Base-by-base conservation (phyloP, 2,797 vertebrate genomes). In the Cynopterus sphinx region DNA sequence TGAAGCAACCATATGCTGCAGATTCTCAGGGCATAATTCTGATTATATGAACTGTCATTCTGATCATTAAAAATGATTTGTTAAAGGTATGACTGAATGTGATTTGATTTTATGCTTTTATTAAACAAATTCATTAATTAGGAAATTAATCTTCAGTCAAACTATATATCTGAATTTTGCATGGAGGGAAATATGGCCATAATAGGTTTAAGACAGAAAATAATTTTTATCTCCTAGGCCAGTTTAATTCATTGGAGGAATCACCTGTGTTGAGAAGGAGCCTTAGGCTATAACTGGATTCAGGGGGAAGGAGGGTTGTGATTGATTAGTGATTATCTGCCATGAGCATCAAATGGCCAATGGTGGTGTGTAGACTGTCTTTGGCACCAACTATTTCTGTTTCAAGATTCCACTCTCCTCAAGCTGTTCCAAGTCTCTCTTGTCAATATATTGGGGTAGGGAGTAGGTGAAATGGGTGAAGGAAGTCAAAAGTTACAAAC, bases 61-160 rank as follows among this genome's bases (percentile, higher is more conserved):
- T 95, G 22, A 31, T 95, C 74, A 51, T 51, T 89, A 70, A 81
- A 89, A 90, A 43, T 88, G 49, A 78, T 41, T 90, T 70, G 3
- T 77, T 91, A 77, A 46, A 73, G 90, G 21, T 43, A 57, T 73
- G 24, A 21, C 73, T 39, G 41, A 82, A 36, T 91, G 46, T 77
- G 24, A 81, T 79, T 94, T 73, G 53, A 86, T 68, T 87, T 83
- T 11, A 61, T 83, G 13, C 7, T 61, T 88, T 94, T 67, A 17
- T 84, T 79, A 89, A 93, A 19, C 33, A 74, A 78, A 41, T 94
- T 53, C 9, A 70, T 86, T 59, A 36, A 71, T 61, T 33, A 86
- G 74, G 36, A 85, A 79, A 70, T 68, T 89, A 78, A 67, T 88
- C 39, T 8, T 87, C 2, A 53, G 36, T 84, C 83, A 87, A 96